Conservation (phyloP, 2,888 invertebrate species). For the Erebia aethiops region DNA sequence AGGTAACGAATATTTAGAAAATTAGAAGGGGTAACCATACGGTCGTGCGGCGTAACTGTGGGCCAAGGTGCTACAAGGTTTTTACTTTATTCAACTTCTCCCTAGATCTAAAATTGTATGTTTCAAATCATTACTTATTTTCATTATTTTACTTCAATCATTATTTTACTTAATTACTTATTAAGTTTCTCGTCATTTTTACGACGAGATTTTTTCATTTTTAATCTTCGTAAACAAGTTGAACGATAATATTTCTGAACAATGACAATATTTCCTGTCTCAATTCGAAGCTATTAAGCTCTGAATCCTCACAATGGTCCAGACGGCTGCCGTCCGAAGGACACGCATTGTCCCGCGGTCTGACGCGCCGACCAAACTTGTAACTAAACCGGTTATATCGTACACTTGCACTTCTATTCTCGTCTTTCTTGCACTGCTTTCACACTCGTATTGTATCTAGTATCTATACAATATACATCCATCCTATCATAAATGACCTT, state of each 20-base stretch:
- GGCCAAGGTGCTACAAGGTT: background rate
- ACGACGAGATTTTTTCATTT: no score
- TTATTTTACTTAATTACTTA: no score
- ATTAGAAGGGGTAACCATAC: background rate
- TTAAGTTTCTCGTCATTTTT: no score
- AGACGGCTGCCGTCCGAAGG: slow-evolving; percentile 61
- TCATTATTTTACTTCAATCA: no score
- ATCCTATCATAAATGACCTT: slow-evolving; percentile 49
- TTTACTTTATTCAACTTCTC: background rate
- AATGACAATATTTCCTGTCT: background rate
- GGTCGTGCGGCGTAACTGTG: background rate
- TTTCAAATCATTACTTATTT: no score
- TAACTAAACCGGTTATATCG: slow-evolving; percentile 62
- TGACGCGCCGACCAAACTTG: slow-evolving; percentile 41
- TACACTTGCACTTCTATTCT: slow-evolving; percentile 69
- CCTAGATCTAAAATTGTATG: no score
- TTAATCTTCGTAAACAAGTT: background rate
- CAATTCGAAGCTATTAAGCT: background rate
- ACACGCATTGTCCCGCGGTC: slow-evolving; percentile 59
- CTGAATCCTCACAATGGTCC: slow-evolving; percentile 58
- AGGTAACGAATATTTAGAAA: background rate
- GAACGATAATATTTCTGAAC: background rate
- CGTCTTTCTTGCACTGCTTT: slow-evolving; percentile 55
- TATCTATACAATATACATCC: background rate
- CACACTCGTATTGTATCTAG: slow-evolving; percentile 41